Evolutionary conservation across 2,888 invertebrate species (phyloP), one percentile per base, ranked within the genome.

Genomic region (Rhimphoctona megacephalus): DNA sequence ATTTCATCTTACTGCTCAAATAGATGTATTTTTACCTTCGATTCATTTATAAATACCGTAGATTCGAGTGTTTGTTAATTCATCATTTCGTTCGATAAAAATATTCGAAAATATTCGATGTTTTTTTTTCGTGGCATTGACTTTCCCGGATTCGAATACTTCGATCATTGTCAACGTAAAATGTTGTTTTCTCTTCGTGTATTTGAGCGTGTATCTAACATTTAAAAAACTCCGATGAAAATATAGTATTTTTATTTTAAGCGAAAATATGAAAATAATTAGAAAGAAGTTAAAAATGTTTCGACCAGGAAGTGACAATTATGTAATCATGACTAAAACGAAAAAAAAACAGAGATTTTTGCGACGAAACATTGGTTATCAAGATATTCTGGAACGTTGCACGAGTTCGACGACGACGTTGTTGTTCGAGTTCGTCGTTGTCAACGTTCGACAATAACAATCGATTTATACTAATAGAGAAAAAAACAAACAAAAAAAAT

Each of bases 371-470:
- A 61, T 39, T 39, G 39, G 30, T 25, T 22, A 81, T 66, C 14
- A 8, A 43, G 72, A 36, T 54, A 64, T 25, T 36, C 57, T 19
- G 43, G 39, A 25, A 52, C 4, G 66, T 36, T 73, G 52, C 39
- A 30, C 39, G 70, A 78, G 72, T 78, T 78, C 33, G 25, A 64
- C 36, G 76, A 7, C 64, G 33, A 33, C 30, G 25, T 33, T 64
- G 25, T 30, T 64, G 64, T 25, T 25, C 64, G 36, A 67, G 36
- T 67, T 67, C 25, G 61, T 30, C 69, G 74, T 84, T 57, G 74
- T n/a, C n/a, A n/a, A 78, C 73, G 78, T 86, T 84, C 73, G 86
- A 84, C 86, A 86, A 86, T 86, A 86, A 86, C 33, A 64, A 77
- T 83, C 43, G 46, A 76, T 72, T 80, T 80, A 46, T 66, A 81